These are phyloP conservation scores for Tylochromis polylepis DNA, from an alignment of 2,113 vertebrate genomes.

Conservation along the genomic window DNA sequence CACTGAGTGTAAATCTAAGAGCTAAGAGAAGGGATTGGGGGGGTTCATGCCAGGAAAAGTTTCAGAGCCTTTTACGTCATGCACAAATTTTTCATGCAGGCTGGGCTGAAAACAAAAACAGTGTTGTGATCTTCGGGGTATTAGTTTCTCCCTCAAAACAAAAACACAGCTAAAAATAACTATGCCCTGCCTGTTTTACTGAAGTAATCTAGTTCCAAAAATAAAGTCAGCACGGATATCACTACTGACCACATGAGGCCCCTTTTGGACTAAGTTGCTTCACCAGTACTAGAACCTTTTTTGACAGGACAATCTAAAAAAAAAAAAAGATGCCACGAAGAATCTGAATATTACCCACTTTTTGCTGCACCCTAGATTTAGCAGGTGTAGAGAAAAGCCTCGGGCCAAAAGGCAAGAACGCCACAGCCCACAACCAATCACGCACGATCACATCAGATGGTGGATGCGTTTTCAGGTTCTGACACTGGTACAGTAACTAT, in stretches of 20 bases:
- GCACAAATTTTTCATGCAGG: neutral
- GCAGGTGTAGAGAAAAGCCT: neutral
- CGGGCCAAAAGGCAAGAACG: neutral
- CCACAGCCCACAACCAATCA: neutral
- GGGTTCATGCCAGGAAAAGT: neutral
- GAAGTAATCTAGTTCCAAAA: neutral
- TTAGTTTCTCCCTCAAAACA: neutral
- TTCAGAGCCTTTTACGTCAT: neutral
- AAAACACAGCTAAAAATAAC: conserved; percentile 4
- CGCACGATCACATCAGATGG: neutral
- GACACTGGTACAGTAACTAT: neutral
- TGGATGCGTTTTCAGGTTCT: neutral
- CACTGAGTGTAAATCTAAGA: neutral
- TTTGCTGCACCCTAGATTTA: neutral
- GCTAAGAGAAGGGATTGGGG: neutral
- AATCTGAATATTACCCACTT: neutral
- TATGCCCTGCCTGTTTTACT: neutral
- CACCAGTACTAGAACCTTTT: neutral
- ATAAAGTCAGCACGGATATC: neutral
- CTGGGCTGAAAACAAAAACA: neutral
- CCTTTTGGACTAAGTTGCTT: neutral
- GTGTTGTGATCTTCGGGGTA: neutral
- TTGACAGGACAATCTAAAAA: neutral
- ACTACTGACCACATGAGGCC: neutral
- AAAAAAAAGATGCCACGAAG: neutral